These are phyloP conservation scores for Hoplias malabaricus DNA, from an alignment of 2,113 vertebrate genomes.

Conservation along the genomic window DNA sequence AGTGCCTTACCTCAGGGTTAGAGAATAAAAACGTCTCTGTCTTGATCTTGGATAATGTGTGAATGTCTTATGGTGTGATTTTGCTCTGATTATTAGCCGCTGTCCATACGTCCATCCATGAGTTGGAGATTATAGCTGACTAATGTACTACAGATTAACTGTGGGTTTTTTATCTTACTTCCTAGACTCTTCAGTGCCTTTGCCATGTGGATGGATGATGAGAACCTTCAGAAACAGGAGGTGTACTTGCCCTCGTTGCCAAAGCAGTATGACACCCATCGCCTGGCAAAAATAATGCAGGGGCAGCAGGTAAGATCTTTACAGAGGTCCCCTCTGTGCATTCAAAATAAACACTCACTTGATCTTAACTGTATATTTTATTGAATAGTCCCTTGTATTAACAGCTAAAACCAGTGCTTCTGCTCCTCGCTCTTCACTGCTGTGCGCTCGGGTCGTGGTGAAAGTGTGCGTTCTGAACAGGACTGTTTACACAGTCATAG, in stretches of 20 bases:
- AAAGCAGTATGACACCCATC: conserved; percentile 86
- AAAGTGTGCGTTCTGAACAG: too few species aligned
- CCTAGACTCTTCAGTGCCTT: conserved; percentile 90
- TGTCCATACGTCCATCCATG: too few species aligned
- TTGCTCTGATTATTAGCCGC: too few species aligned
- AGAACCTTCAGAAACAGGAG: conserved; percentile 90
- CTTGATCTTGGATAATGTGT: background rate
- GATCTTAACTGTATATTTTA: too few species aligned
- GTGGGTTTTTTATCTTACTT: background rate
- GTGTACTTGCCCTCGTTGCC: conserved; percentile 90
- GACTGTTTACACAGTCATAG: too few species aligned
- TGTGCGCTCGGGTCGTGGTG: too few species aligned
- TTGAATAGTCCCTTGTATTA: too few species aligned
- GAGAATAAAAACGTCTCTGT: background rate
- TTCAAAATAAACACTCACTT: background rate
- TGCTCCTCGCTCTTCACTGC: too few species aligned
- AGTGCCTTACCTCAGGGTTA: background rate
- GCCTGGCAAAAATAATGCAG: conserved; percentile 93
- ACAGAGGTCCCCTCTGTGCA: background rate
- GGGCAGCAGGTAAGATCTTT: conserved; percentile 74
- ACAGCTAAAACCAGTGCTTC: too few species aligned
- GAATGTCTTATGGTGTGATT: too few species aligned
- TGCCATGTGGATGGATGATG: conserved; percentile 92
- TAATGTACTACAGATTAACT: background rate
- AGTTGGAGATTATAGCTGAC: background rate